Conservation (phyloP, 2,888 invertebrate species). For the Spialia ferax region DNA sequence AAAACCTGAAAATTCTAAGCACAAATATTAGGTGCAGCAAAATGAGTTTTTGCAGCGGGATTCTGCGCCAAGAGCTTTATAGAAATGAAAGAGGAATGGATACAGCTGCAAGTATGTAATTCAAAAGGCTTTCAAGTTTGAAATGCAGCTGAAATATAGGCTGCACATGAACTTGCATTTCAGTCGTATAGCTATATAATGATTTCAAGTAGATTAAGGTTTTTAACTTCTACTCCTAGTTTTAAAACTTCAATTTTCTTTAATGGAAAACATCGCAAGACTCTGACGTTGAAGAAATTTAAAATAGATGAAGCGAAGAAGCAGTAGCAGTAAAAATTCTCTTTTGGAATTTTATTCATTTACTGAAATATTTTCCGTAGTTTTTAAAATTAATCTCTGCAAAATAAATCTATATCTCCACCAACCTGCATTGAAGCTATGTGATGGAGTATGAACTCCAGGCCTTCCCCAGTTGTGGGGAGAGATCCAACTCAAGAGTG, state of each 20-base stretch:
- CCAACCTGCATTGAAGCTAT: no score
- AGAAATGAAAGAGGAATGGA: slow-evolving; percentile 37
- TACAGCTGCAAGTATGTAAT: slow-evolving; percentile 29
- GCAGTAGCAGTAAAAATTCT: not conserved
- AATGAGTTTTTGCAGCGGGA: slow-evolving; percentile 37
- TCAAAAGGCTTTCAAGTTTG: slow-evolving; percentile 36
- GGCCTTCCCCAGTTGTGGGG: no score
- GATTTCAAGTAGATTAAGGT: slow-evolving; percentile 23
- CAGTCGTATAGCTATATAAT: slow-evolving; percentile 17
- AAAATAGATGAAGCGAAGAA: not conserved
- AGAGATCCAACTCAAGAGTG: no score
- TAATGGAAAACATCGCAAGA: slow-evolving; percentile 1
- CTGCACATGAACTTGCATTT: slow-evolving; percentile 20
- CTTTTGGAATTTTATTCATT: not conserved
- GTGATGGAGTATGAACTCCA: no score
- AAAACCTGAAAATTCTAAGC: slow-evolving; percentile 35
- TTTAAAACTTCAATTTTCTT: not conserved
- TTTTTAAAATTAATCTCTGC: not conserved
- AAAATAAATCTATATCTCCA: no score
- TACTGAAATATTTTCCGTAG: not conserved
- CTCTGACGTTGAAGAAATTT: not conserved
- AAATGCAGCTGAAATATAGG: slow-evolving; percentile 25
- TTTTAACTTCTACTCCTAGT: not conserved
- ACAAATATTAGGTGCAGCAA: slow-evolving; percentile 37
- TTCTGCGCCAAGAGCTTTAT: slow-evolving; percentile 36